A percentile compares a stretch with the other conserved stretches of the same genome.
Evolutionary conservation across 1,140 invertebrate genomes (phyloP).

Genomic region (Venturia canescens): DNA sequence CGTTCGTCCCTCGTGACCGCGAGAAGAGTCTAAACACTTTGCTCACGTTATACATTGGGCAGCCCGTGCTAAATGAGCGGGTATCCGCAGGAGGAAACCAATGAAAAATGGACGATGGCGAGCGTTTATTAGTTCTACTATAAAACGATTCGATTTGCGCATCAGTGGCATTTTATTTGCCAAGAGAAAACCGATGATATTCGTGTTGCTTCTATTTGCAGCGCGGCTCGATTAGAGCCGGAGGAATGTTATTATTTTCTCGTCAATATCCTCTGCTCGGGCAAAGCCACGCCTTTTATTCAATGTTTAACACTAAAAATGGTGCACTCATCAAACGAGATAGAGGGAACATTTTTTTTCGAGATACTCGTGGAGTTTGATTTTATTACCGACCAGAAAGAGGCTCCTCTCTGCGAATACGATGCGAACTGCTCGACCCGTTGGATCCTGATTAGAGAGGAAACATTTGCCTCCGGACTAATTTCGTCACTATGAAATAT

Average conservation of each 20-base stretch:
- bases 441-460: too few species aligned
- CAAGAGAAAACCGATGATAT: constrained; percentile 1
- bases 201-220: constrained; percentile 13
- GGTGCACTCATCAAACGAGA: background rate
- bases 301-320: background rate
- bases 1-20: constrained; percentile 29
- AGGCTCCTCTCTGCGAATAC: background rate
- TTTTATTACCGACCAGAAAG: background rate
- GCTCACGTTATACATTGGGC: background rate
- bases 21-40: constrained; percentile 26
- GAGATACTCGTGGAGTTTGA: background rate
- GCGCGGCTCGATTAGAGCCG: background rate
- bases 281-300: background rate
- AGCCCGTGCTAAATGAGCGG: background rate
- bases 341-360: background rate
- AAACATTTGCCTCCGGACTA: background rate
- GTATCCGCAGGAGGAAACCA: background rate
- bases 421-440: background rate
- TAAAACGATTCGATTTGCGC: constrained; percentile 40
- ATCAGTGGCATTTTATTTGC: constrained; percentile 13
- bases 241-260: constrained; percentile 3
- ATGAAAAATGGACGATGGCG: background rate
- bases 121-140: constrained; percentile 16
- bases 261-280: background rate
- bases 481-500: background rate